Conservation (phyloP, 2,113 vertebrate species). For the Tetrao urogallus region DNA sequence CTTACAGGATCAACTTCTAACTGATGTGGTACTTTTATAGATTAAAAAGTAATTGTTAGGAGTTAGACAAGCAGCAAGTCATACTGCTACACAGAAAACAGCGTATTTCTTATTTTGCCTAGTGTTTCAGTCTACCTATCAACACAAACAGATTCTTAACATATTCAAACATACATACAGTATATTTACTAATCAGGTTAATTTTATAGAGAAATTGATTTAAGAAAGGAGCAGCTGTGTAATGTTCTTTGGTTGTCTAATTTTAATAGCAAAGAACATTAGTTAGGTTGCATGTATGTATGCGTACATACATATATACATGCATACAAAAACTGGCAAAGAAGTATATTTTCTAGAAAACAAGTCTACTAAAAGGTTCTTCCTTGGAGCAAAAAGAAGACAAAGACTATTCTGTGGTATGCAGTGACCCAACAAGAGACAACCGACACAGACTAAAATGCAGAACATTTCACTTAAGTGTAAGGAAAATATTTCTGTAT, state of each 20-base stretch:
- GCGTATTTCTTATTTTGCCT: neutral
- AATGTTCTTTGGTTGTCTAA: neutral
- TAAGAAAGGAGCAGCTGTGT: neutral
- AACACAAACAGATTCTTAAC: neutral
- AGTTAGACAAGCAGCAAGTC: neutral
- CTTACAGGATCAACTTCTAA: neutral
- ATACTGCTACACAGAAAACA: neutral
- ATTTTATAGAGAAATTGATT: neutral
- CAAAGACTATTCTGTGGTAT: neutral
- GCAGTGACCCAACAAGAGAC: neutral
- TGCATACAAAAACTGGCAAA: neutral
- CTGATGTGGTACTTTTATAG: neutral
- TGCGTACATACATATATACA: neutral
- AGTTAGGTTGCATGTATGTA: neutral
- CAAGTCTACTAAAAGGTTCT: neutral
- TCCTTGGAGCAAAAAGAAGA: neutral
- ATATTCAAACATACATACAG: neutral
- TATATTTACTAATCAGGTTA: neutral
- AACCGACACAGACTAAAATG: neutral
- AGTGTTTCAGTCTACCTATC: neutral
- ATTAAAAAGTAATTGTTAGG: neutral
- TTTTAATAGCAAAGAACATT: neutral
- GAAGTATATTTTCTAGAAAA: neutral
- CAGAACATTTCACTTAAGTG: neutral
- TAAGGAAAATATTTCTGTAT: neutral